Evolutionary conservation across 2,888 invertebrate species (phyloP).

Genomic region (Hypsopygia costalis): DNA sequence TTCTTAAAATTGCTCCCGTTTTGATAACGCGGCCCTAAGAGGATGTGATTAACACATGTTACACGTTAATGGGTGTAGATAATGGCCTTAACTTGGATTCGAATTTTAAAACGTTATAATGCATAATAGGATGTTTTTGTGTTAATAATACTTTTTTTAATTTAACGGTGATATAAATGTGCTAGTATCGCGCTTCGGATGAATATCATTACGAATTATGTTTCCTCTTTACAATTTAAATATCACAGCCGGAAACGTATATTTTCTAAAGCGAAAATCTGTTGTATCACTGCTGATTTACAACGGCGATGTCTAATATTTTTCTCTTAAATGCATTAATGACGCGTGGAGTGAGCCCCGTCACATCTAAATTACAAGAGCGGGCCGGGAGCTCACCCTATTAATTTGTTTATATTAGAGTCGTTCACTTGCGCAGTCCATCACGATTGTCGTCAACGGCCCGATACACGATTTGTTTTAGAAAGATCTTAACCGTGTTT

Average conservation of each 20-base stretch:
- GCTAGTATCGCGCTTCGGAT: conserved; percentile 36
- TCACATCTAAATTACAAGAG: conserved; percentile 49
- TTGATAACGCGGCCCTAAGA: conserved; percentile 60
- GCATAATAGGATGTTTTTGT: conserved; percentile 18
- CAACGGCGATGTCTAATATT: conserved; percentile 47
- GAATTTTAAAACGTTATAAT: conserved; percentile 26
- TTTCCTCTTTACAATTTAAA: conserved; percentile 47
- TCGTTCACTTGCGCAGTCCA: conserved; percentile 78
- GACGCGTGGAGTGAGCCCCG: conserved; percentile 38
- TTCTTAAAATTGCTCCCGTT: conserved; percentile 75
- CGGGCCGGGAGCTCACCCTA: conserved; percentile 56
- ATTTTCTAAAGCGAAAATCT: conserved; percentile 50
- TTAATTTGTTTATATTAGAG: conserved; percentile 80
- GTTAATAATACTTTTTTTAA: conserved; percentile 26
- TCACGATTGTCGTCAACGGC: conserved; percentile 76
- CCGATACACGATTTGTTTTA: conserved; percentile 79
- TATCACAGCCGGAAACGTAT: conserved; percentile 55
- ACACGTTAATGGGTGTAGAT: conserved; percentile 60
- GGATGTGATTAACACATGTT: conserved; percentile 70
- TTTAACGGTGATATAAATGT: conserved; percentile 29
- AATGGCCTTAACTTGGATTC: conserved; percentile 39
- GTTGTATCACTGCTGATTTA: conserved; percentile 51
- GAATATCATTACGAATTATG: conserved; percentile 56
- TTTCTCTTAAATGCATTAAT: conserved; percentile 53
- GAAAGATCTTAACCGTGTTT: conserved; percentile 78